Percentiles rank a stretch among this genome's conserved stretches.
These are phyloP conservation scores for Dromas ardeola DNA, from an alignment of 2,113 vertebrate species.

Conservation along the genomic window DNA sequence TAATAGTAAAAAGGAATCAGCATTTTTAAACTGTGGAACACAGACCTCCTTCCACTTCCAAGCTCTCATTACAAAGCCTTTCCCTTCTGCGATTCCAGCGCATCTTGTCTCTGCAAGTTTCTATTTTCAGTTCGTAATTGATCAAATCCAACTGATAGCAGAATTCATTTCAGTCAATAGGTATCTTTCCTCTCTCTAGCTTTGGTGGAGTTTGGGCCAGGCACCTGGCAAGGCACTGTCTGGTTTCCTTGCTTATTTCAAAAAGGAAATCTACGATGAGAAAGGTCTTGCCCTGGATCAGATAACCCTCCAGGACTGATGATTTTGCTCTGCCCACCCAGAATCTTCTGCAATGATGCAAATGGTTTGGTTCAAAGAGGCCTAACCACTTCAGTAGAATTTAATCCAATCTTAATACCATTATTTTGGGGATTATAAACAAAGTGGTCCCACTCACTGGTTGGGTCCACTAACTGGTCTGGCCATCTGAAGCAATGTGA, in stretches of 20 bases:
- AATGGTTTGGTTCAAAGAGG: not conserved
- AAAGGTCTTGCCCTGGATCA: not conserved
- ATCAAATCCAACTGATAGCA: not conserved
- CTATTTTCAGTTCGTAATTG: not conserved
- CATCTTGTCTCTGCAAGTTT: not conserved
- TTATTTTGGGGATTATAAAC: not conserved
- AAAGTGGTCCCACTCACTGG: not conserved
- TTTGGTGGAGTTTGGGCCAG: not conserved
- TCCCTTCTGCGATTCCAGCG: not conserved
- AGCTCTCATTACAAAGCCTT: conserved; percentile 1
- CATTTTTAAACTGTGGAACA: not conserved
- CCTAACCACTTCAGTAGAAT: not conserved
- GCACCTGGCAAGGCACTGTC: not conserved
- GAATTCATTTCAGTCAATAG: not conserved
- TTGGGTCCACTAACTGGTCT: not conserved
- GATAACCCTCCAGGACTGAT: not conserved
- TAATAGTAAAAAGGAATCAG: not conserved
- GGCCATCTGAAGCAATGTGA: not conserved
- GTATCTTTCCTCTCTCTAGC: not conserved
- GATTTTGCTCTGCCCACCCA: not conserved
- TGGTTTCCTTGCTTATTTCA: not conserved
- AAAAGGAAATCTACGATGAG: not conserved
- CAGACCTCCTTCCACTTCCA: not conserved
- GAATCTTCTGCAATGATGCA: not conserved
- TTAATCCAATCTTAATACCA: not conserved